These are phyloP conservation scores for Dendronephthya gigantea DNA, from an alignment of 64 coral and sea anemone genomes.

Conservation along the genomic window DNA sequence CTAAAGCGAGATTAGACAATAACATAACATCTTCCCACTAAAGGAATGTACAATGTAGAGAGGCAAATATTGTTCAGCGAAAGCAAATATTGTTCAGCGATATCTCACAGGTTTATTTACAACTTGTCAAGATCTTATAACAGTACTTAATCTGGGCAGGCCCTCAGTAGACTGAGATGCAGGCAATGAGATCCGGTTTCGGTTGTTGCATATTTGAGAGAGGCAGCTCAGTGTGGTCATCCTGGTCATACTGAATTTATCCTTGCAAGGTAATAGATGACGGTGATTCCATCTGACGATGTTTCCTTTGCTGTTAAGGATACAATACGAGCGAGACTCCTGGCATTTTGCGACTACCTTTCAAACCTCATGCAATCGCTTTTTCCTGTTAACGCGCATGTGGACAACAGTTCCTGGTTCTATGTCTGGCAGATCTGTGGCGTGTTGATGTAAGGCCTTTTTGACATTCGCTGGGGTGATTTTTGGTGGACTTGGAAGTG, in stretches of 20 bases:
- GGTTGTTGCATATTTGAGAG: no score
- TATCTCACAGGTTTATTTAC: not conserved
- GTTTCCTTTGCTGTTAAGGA: not conserved
- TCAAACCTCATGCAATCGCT: not conserved
- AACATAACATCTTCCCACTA: not conserved
- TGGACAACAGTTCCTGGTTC: not conserved
- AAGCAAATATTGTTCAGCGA: not conserved
- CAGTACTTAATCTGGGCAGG: not conserved
- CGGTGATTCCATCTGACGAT: not conserved
- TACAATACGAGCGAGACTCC: not conserved
- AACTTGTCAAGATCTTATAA: not conserved
- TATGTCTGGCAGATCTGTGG: not conserved
- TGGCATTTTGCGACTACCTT: not conserved
- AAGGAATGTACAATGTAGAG: not conserved
- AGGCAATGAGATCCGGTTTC: not conserved
- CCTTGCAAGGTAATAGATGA: not conserved
- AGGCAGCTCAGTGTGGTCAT: no score
- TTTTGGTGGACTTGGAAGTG: not conserved
- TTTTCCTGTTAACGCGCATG: not conserved
- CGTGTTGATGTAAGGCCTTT: not conserved
- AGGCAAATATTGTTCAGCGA: not conserved
- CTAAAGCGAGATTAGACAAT: not conserved
- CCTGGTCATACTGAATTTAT: not conserved
- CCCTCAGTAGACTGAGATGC: not conserved
- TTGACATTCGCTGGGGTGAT: not conserved